Conservation (phyloP, 2,888 invertebrate species). For the Leucophora obtusa region DNA sequence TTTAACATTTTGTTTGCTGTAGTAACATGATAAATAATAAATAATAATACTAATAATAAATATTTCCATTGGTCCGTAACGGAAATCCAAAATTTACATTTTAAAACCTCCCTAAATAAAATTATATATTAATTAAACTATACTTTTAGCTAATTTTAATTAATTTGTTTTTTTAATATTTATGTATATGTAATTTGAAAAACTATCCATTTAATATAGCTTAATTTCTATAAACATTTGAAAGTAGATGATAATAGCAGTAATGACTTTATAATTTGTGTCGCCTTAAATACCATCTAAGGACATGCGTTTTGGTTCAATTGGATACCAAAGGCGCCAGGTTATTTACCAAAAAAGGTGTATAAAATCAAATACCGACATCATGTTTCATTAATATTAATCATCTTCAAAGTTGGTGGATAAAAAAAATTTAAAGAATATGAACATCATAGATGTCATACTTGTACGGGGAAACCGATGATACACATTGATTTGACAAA, state of each 20-base stretch:
- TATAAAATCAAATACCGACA: slow-evolving; percentile 61
- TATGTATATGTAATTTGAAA: too few species aligned
- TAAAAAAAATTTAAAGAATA: slow-evolving; percentile 32
- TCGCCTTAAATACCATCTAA: slow-evolving; percentile 61
- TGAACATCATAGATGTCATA: slow-evolving; percentile 39
- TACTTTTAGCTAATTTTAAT: too few species aligned
- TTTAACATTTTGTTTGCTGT: too few species aligned
- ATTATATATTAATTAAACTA: too few species aligned
- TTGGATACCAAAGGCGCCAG: slow-evolving; percentile 57
- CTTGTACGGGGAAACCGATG: slow-evolving; percentile 11
- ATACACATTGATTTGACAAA: slow-evolving; percentile 57
- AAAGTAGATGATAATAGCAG: neutral
- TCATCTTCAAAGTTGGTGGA: slow-evolving; percentile 20
- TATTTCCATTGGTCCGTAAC: too few species aligned
- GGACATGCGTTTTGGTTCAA: slow-evolving; percentile 49
- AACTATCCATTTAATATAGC: neutral
- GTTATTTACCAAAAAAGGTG: slow-evolving; percentile 62
- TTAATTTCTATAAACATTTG: slow-evolving; percentile 35
- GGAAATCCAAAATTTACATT: too few species aligned
- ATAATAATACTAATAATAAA: too few species aligned
- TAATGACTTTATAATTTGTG: slow-evolving; percentile 59
- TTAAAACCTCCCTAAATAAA: too few species aligned
- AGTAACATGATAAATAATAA: too few species aligned
- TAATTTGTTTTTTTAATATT: too few species aligned
- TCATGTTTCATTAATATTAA: slow-evolving; percentile 63